These are phyloP conservation scores for Lasioglossum pauxillum DNA, from an alignment of 2,888 invertebrate genomes.

Conservation along the genomic window DNA sequence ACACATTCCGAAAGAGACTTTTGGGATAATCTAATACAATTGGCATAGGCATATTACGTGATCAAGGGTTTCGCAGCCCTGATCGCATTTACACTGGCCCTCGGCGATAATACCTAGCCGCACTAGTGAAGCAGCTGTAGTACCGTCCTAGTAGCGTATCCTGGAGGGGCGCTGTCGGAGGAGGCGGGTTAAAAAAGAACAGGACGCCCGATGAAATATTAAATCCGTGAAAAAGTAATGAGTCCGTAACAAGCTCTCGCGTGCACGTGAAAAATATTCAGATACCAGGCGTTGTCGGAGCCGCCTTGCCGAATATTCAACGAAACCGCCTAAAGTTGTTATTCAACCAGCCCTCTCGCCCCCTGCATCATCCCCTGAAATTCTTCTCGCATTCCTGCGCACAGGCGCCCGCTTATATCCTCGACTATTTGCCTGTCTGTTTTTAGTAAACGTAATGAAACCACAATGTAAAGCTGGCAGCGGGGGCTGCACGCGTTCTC, in stretches of 20 bases:
- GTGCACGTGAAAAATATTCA: constrained; percentile 6
- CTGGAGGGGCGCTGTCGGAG: no score
- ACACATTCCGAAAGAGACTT: no score
- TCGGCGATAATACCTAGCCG: no score
- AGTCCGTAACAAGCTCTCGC: neutral
- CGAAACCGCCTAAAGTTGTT: constrained; percentile 14
- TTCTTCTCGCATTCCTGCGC: constrained; percentile 25
- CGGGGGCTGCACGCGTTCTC: neutral
- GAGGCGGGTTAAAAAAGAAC: no score
- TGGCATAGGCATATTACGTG: no score
- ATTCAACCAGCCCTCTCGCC: neutral
- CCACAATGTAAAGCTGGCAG: constrained; percentile 36
- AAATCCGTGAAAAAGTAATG: constrained; percentile 1
- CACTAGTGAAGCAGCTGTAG: no score
- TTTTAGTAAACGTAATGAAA: constrained; percentile 39
- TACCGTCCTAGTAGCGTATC: no score
- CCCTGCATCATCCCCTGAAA: neutral
- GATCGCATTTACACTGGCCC: no score
- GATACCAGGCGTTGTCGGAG: neutral
- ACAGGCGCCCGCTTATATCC: neutral
- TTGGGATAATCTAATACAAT: no score
- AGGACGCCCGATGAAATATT: neutral
- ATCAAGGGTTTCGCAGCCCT: no score
- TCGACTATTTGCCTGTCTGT: constrained; percentile 21
- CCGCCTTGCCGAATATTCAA: constrained; percentile 12